Evolutionary conservation across 1,140 invertebrate genomes (phyloP), one percentile per base, ranked within the genome.

Genomic region (Geopemphigus sp.): DNA sequence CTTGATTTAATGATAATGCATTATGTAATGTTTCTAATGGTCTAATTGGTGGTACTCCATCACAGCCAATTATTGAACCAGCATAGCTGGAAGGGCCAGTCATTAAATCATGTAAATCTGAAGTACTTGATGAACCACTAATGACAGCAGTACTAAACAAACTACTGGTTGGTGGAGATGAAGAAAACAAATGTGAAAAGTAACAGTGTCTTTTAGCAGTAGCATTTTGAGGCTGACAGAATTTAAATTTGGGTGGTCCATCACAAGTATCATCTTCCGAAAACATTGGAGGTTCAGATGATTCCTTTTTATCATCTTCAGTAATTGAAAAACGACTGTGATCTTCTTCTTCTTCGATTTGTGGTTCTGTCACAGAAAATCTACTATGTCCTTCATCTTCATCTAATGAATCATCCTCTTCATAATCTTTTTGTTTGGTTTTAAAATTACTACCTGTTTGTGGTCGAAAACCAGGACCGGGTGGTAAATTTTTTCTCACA

Each of bases 11-110:
- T 39, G 95, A 98, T 81, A 98, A 86, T 45, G 95, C 94, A 87
- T 98, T 98, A 87, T 98, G 96, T 50, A 98, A 87, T 5, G 97
- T 98, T 87, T 98, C 96, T 84, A 98, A 85, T 1, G 96, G 95
- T 66, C 95, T 90, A 82, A 98, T 96, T 1, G 94, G 92, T 54
- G 96, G 96, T 63, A 98, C 95, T 82, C 95, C 93, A 39, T 92
- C 93, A 85, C 93, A 94, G 56, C 92, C 93, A 86, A 93, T 92
- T 83, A 93, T 90, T 56, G 89, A 91, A 90, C 92, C 91, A 84
- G 92, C 91, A 39, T 88, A 89, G 80, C 90, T 90, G 5, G 90
- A 88, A 26, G 91, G 88, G 78, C 88, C 88, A 17, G 92, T 90
- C 82, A 95, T 91, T 90, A 94, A 93, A 85, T 95, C 92, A 83